phyloP scores from a whole-genome alignment of 2,797 vertebrate genomes.

The Tenualosa ilisha region DNA sequence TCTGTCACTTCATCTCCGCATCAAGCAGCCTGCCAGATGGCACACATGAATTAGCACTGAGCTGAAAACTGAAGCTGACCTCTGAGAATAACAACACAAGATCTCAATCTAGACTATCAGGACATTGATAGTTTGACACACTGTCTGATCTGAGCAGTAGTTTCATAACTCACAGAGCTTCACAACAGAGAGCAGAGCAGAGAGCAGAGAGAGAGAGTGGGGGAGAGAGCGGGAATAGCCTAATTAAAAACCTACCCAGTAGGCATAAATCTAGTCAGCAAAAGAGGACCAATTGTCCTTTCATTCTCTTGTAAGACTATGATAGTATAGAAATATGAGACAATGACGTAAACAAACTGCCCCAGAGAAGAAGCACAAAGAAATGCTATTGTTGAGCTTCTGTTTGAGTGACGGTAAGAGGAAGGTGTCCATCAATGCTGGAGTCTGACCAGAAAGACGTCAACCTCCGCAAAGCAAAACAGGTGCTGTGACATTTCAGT shows the following conservation, averaged over 20 bases:
- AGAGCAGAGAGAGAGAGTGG: neutral
- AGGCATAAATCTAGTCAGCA: neutral
- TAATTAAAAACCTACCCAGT: neutral
- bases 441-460: neutral
- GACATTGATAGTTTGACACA: neutral
- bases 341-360: neutral
- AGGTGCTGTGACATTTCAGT: conserved; percentile 4
- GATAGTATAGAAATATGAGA: neutral
- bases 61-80: neutral
- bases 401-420: neutral
- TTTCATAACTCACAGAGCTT: neutral
- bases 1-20: neutral
- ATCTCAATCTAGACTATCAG: neutral
- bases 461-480: neutral
- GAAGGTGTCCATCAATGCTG: neutral
- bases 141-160: neutral
- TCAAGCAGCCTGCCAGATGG: neutral
- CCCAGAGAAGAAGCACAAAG: neutral
- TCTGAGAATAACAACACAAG: neutral
- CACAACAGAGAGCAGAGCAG: neutral
- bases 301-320: neutral
- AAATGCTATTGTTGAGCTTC: neutral
- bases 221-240: neutral
- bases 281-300: neutral
- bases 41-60: neutral